Evolutionary conservation across 2,888 invertebrate species (phyloP), one percentile per base, ranked within the genome.

Genomic region (Lapara coniferarum): DNA sequence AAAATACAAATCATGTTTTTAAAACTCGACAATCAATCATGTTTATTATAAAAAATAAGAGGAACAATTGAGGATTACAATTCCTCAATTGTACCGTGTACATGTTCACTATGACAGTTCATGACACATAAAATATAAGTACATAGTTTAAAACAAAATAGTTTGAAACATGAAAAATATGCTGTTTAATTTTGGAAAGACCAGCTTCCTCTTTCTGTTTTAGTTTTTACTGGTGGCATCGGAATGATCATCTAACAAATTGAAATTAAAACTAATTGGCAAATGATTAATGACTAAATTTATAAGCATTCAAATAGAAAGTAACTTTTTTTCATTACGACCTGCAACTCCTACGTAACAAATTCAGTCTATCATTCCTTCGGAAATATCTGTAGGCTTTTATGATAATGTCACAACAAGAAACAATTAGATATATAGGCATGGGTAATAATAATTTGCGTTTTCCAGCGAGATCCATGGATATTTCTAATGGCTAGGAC

Each of bases 221-320:
- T 63, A 46, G 63, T 63, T 63, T 16, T 19, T 19, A 13, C 49
- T 19, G 49, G 49, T 63, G 63, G 63, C 63, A 49, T 49, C 49
- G 63, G 63, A 63, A 63, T 49, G 63, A 63, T 63, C 46, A 63
- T 49, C 63, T 63, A 63, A 58, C n/a, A 59, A 37, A 59, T 6
- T 44, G 44, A 10, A 16, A 63, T 63, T 63, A 63, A 19, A 49
- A 12, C 7, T 49, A 49, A 63, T 49, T 49, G 63, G 63, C 63
- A 63, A 63, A 49, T 46, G n/a, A n/a, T n/a, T n/a, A 19, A 49
- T 13, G 46, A 19, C 4, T 13, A 19, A 16, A 46, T 12, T 59
- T 16, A 59, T 44, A 59, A 16, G 58, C 44, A 16, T 12, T 13
- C 19, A 63, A 19, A 63, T 19, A 49, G 12, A 63, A 19, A 63